Conservation (phyloP, 2,113 vertebrate genomes). For the Melanerpes aurifrons region DNA sequence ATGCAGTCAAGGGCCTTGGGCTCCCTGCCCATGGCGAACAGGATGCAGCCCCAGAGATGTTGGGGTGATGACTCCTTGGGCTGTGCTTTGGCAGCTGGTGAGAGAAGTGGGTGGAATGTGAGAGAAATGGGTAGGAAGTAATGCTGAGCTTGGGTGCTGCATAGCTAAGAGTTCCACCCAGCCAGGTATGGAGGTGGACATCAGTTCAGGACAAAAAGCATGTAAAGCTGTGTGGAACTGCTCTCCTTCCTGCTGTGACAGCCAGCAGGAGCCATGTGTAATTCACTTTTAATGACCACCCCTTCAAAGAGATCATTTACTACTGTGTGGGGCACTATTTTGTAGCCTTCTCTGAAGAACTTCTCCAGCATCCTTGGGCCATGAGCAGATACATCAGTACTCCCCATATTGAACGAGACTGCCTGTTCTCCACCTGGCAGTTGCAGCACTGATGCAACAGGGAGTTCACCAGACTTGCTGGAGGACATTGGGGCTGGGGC, state of each 20-base stretch:
- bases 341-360: neutral
- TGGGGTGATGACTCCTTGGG: neutral
- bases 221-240: neutral
- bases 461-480: neutral
- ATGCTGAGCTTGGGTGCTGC: neutral
- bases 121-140: neutral
- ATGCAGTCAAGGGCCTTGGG: neutral
- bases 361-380: neutral
- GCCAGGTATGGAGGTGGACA: neutral
- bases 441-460: neutral
- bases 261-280: neutral
- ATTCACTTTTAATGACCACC: neutral
- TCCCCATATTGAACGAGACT: neutral
- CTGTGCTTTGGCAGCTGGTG: neutral
- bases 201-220: neutral
- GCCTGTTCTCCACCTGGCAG: neutral
- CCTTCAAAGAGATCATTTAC: neutral
- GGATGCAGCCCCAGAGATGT: neutral
- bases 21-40: neutral
- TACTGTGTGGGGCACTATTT: neutral
- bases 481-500: accelerated
- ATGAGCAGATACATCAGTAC: neutral
- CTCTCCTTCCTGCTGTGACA: neutral
- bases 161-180: neutral
- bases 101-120: accelerated